phyloP scores from a whole-genome alignment of 2,888 invertebrate species.

The Stenoptilia bipunctidactyla region DNA sequence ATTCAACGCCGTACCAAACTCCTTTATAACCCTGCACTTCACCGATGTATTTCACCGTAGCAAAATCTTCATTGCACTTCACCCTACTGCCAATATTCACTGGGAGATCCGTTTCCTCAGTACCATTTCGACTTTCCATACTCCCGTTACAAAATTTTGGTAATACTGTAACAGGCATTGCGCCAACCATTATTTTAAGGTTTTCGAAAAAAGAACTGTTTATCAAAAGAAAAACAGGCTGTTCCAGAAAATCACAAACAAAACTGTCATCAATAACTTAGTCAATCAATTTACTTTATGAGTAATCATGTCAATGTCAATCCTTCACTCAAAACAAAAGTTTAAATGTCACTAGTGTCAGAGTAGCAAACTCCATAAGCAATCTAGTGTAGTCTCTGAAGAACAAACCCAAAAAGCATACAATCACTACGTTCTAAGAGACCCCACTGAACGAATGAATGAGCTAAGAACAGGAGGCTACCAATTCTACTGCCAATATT shows the following conservation, averaged over 20 bases:
- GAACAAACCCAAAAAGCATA: too few relatives aligned
- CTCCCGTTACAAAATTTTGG: conserved; percentile 66
- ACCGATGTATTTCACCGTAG: conserved; percentile 81
- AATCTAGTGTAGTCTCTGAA: too few relatives aligned
- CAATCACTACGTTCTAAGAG: too few relatives aligned
- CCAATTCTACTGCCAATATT: too few relatives aligned
- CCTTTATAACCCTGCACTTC: conserved; percentile 78
- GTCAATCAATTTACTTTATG: conserved; percentile 10
- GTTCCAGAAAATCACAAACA: conserved; percentile 30
- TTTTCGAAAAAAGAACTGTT: conserved; percentile 61
- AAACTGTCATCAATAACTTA: conserved; percentile 6
- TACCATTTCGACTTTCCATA: conserved; percentile 63
- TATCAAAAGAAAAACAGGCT: conserved; percentile 56
- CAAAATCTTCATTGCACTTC: conserved; percentile 53
- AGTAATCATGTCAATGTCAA: neutral
- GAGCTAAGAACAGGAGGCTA: too few relatives aligned
- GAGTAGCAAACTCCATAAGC: too few relatives aligned
- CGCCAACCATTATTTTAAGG: conserved; percentile 65
- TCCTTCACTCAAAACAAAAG: too few relatives aligned
- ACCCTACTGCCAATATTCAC: conserved; percentile 59
- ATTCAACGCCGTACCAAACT: conserved; percentile 95
- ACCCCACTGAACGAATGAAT: too few relatives aligned
- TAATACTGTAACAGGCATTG: conserved; percentile 66
- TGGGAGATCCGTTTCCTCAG: conserved; percentile 52
- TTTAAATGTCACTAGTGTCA: too few relatives aligned